These are phyloP conservation scores for Troides oblongomaculatus DNA, from an alignment of 2,888 invertebrate species.

Conservation along the genomic window DNA sequence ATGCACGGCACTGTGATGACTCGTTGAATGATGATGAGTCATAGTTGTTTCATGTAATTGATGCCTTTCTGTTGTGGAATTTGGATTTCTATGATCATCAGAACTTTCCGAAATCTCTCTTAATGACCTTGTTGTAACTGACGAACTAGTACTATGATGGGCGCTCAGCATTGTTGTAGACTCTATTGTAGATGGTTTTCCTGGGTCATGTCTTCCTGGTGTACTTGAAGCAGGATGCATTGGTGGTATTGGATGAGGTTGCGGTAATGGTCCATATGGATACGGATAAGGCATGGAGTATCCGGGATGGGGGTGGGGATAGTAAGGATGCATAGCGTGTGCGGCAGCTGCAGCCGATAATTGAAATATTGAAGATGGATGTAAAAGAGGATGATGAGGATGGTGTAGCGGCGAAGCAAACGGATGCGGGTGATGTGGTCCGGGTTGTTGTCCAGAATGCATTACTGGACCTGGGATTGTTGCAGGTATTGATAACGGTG, in stretches of 20 bases:
- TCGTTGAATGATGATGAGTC: constrained; percentile 84
- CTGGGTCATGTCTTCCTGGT: constrained; percentile 72
- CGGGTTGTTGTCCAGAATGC: constrained; percentile 87
- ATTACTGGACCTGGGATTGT: constrained; percentile 85
- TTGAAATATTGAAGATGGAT: constrained; percentile 80
- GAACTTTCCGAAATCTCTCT: constrained; percentile 81
- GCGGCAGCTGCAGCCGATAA: constrained; percentile 82
- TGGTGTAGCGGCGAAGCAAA: constrained; percentile 86
- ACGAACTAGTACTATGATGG: constrained; percentile 85
- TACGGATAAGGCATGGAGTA: constrained; percentile 86
- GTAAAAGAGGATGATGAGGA: constrained; percentile 86
- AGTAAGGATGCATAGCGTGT: constrained; percentile 85
- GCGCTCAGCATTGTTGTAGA: constrained; percentile 85
- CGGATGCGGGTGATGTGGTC: constrained; percentile 83
- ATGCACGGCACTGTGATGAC: constrained; percentile 83
- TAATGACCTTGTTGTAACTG: constrained; percentile 83
- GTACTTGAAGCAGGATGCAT: constrained; percentile 76
- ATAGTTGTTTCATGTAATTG: constrained; percentile 83
- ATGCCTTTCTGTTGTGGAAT: constrained; percentile 78
- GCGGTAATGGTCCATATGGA: constrained; percentile 86
- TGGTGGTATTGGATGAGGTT: constrained; percentile 87
- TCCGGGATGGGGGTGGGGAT: constrained; percentile 84
- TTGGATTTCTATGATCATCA: constrained; percentile 72
- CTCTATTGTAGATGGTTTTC: constrained; percentile 79
- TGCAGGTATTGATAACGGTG: constrained; percentile 81